Percentiles rank a stretch among this genome's conserved stretches.
These are phyloP conservation scores for Prorops nasuta DNA, from an alignment of 1,140 invertebrate species.

Conservation along the genomic window DNA sequence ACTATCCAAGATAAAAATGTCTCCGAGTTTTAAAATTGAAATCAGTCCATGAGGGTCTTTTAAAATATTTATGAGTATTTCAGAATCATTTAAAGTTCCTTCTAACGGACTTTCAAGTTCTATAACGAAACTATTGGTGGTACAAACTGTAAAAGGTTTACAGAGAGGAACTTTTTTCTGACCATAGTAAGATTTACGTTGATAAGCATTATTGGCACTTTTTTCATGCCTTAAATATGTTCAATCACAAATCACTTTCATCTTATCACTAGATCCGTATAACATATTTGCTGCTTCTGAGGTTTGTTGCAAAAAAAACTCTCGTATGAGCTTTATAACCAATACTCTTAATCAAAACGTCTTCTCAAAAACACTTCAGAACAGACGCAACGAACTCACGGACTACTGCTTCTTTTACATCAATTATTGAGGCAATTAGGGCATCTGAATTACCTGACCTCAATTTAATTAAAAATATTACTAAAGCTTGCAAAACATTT, in stretches of 20 bases:
- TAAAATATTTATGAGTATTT: conserved; percentile 1
- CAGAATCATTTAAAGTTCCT: background rate
- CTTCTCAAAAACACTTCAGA: no score
- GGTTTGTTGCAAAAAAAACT: no score
- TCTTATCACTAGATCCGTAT: no score
- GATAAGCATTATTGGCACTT: conserved; percentile 12
- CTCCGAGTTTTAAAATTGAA: background rate
- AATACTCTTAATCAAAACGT: no score
- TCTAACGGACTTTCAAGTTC: conserved; percentile 8
- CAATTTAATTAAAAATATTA: no score
- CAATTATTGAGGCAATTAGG: no score
- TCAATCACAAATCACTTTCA: conserved; percentile 8
- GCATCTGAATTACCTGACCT: no score
- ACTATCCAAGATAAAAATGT: background rate
- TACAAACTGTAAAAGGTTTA: conserved; percentile 28
- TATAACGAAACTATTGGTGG: conserved; percentile 25
- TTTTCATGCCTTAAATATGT: conserved; percentile 11
- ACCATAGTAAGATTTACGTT: conserved; percentile 11
- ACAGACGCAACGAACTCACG: no score
- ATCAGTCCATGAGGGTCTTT: conserved; percentile 3
- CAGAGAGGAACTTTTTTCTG: conserved; percentile 24
- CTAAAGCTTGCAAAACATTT: no score
- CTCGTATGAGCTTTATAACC: no score
- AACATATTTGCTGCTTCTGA: no score
- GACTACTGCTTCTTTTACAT: no score